A percentile compares a stretch with the other conserved stretches of the same genome.
phyloP scores from a whole-genome alignment of 2,797 vertebrate genomes.

The Myotis vivesi region DNA sequence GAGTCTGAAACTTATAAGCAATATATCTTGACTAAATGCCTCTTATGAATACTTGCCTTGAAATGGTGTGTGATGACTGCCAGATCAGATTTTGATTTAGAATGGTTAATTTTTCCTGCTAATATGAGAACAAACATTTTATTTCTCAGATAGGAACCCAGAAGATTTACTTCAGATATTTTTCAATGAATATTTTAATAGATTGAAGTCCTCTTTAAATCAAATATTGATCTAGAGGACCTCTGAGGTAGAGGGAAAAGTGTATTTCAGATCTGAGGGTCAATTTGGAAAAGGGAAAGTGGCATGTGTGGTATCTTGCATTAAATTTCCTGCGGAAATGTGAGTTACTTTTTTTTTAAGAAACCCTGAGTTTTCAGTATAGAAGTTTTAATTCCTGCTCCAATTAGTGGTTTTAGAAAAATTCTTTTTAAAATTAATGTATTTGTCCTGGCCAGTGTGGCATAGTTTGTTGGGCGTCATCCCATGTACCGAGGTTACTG shows the following conservation, averaged over 20 bases:
- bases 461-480: neutral
- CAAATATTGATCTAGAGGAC: neutral
- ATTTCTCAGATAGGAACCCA: neutral
- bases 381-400: neutral
- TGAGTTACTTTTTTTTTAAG: neutral
- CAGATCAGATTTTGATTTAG: conserved; percentile 30
- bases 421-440: neutral
- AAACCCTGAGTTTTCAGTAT: neutral
- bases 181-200: neutral
- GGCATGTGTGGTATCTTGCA: neutral
- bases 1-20: neutral
- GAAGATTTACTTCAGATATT: conserved; percentile 8
- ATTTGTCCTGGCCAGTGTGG: neutral
- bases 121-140: neutral
- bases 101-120: neutral
- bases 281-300: neutral
- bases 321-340: conserved; percentile 2
- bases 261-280: neutral
- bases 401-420: neutral
- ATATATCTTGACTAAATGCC: neutral
- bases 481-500: neutral
- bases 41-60: neutral
- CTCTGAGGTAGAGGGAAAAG: neutral
- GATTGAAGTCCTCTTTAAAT: neutral
- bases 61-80: neutral